A percentile compares a stretch with the other conserved stretches of the same genome.
Evolutionary conservation across 2,888 invertebrate species (phyloP).

Genomic region (Melolontha melolontha): DNA sequence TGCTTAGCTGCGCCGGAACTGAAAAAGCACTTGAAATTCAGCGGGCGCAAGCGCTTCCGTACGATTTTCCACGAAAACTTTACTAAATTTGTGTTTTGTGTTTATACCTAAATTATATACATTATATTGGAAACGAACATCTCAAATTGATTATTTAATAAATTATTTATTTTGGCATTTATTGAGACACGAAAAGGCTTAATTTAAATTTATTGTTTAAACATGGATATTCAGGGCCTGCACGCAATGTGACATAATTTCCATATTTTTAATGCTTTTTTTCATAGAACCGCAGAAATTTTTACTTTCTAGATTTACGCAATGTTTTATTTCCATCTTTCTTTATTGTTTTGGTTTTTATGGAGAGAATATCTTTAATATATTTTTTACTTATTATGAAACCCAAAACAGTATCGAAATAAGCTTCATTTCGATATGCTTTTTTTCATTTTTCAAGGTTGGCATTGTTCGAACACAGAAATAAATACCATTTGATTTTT

Average conservation of each 20-base stretch:
- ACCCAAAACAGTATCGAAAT: no score
- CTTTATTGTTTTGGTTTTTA: no score
- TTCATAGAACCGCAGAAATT: background rate
- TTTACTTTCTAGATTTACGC: background rate
- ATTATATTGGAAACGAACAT: slow-evolving; percentile 12
- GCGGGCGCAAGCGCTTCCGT: slow-evolving; percentile 44
- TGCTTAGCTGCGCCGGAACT: slow-evolving; percentile 44
- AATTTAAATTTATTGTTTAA: slow-evolving; percentile 15
- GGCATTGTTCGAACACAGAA: no score
- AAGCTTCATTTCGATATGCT: no score
- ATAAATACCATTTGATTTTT: no score
- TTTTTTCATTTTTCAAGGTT: no score
- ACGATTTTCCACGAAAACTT: slow-evolving; percentile 29
- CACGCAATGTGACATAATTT: background rate
- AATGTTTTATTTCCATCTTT: no score
- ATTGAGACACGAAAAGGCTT: slow-evolving; percentile 4
- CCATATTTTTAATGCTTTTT: background rate
- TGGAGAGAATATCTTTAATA: no score
- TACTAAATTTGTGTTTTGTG: slow-evolving; percentile 3
- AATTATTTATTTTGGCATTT: slow-evolving; percentile 11
- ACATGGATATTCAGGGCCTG: background rate
- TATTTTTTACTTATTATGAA: no score
- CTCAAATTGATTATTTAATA: slow-evolving; percentile 17
- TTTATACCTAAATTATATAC: background rate
- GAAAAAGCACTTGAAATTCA: slow-evolving; percentile 44